phyloP scores from a whole-genome alignment of 2,113 vertebrate species.

The Periophthalmodon schlosseri region DNA sequence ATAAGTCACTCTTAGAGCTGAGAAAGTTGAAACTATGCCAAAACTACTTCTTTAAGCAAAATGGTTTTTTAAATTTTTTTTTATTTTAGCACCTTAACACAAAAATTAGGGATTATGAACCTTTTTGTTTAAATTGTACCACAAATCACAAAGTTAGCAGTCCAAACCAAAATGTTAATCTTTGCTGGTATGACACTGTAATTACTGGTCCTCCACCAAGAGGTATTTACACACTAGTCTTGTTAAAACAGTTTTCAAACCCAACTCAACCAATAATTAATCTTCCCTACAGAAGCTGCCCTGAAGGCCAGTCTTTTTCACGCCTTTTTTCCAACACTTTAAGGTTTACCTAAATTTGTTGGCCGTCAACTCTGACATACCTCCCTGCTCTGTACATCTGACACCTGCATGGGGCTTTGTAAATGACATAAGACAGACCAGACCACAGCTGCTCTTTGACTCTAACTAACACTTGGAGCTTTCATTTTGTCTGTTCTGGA shows the following conservation, averaged over 20 bases:
- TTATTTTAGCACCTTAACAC: too few species aligned
- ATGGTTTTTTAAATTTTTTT: too few species aligned
- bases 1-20: too few species aligned
- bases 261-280: neutral
- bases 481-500: neutral
- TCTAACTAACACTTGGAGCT: neutral
- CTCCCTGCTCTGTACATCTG: conserved; percentile 12
- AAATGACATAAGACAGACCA: conserved; percentile 2
- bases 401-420: neutral
- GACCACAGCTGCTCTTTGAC: conserved; percentile 7
- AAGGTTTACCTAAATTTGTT: conserved; percentile 2
- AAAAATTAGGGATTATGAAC: too few species aligned
- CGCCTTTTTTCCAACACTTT: neutral
- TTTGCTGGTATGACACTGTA: neutral
- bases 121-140: too few species aligned
- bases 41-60: too few species aligned
- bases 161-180: neutral
- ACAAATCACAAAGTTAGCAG: neutral
- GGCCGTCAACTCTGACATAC: neutral
- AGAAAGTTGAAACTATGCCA: too few species aligned
- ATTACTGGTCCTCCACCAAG: neutral
- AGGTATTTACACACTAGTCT: neutral
- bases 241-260: neutral
- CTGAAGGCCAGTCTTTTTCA: neutral
- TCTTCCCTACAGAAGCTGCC: neutral